A percentile compares a stretch with the other conserved stretches of the same genome.
Conservation (phyloP, 2,797 vertebrate species). For the Enteromius anoplus region DNA sequence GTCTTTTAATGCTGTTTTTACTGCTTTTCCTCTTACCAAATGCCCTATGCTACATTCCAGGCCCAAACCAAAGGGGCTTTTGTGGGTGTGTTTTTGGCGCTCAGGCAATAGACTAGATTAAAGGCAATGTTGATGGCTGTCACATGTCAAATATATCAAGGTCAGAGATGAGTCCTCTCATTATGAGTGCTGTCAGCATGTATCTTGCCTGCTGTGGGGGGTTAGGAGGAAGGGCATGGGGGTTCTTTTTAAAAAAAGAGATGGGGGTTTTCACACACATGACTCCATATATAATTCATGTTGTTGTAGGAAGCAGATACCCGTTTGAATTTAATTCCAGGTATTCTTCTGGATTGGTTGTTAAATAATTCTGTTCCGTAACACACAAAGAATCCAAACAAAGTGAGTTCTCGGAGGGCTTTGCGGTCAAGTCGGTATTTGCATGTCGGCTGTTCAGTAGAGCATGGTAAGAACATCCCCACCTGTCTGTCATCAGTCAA, state of each 20-base stretch:
- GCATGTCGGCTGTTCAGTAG: constrained; percentile 20
- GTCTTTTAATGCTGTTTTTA: neutral
- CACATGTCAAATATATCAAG: constrained; percentile 47
- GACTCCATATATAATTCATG: constrained; percentile 44
- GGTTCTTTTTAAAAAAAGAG: constrained; percentile 17
- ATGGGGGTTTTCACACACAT: constrained; percentile 16
- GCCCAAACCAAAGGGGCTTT: neutral
- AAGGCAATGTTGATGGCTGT: constrained; percentile 38
- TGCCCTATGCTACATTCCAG: neutral
- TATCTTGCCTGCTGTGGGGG: constrained; percentile 26
- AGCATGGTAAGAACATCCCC: constrained; percentile 36
- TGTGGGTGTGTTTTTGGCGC: constrained; percentile 5
- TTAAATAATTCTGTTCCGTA: neutral
- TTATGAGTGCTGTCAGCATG: constrained; percentile 52
- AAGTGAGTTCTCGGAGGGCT: neutral
- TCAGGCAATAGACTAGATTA: constrained; percentile 25
- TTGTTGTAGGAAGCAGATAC: constrained; percentile 7
- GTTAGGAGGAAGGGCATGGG: constrained; percentile 13
- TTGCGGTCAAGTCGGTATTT: neutral
- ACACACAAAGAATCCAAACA: constrained; percentile 19
- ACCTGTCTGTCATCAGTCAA: constrained; percentile 36
- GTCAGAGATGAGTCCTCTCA: constrained; percentile 49
- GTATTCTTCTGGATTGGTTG: neutral
- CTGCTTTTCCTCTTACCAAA: constrained; percentile 1
- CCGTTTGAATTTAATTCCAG: neutral